Evolutionary conservation across 2,113 vertebrate species (phyloP).

Genomic region (Hirundichthys speculiger): DNA sequence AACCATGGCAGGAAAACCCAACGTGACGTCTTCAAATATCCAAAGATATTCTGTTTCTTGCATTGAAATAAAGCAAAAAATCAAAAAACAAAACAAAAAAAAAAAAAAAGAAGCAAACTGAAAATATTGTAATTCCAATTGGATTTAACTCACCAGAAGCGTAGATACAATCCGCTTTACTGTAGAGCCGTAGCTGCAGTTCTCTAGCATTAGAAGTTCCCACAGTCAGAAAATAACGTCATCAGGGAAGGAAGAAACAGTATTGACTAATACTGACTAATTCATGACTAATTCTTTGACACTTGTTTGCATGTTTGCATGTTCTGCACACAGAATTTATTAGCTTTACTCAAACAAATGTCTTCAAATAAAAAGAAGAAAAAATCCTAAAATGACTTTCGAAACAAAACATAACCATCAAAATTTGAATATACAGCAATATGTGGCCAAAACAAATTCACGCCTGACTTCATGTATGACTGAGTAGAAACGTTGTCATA

Average conservation of each 20-base stretch:
- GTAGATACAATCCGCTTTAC: neutral
- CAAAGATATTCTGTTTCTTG: slow-evolving; percentile 19
- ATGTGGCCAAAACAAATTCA: slow-evolving; percentile 7
- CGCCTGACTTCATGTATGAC: slow-evolving; percentile 19
- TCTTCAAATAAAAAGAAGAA: slow-evolving; percentile 5
- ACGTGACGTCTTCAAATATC: neutral
- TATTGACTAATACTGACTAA: slow-evolving; percentile 2
- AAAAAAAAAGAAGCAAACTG: neutral
- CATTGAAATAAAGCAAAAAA: too few species aligned
- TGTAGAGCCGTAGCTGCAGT: too few species aligned
- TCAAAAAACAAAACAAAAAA: too few species aligned
- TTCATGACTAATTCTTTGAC: slow-evolving; percentile 3
- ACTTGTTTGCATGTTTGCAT: too few species aligned
- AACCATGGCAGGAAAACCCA: slow-evolving; percentile 36
- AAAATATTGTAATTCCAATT: neutral
- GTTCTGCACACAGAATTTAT: slow-evolving; percentile 6
- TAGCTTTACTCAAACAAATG: neutral
- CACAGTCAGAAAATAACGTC: neutral
- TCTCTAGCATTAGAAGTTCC: neutral
- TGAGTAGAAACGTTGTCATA: slow-evolving; percentile 30
- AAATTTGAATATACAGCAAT: slow-evolving; percentile 12
- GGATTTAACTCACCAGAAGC: neutral
- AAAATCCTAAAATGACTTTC: neutral
- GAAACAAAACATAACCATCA: neutral
- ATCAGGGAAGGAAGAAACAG: neutral